Percentiles rank a stretch among this genome's conserved stretches.
Evolutionary conservation across 2,113 vertebrate species (phyloP).

Genomic region (Pelmatolapia mariae): DNA sequence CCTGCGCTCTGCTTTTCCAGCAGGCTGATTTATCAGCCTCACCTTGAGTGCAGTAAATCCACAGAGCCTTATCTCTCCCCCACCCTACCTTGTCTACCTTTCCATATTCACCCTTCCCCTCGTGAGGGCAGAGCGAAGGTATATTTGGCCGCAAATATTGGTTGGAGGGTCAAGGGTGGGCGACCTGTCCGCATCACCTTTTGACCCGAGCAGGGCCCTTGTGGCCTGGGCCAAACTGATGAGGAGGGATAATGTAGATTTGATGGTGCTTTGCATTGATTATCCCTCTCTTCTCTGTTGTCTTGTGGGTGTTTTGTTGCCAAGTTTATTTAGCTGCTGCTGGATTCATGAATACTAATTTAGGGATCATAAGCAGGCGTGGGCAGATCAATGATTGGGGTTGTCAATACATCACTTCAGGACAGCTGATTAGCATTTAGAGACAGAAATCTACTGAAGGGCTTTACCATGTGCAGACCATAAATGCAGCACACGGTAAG

Average conservation of each 20-base stretch:
- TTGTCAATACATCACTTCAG: conserved; percentile 74
- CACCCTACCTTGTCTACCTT: conserved; percentile 12
- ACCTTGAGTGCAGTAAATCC: conserved; percentile 70
- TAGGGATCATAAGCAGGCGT: conserved; percentile 90
- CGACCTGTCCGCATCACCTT: conserved; percentile 84
- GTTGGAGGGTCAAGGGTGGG: conserved; percentile 85
- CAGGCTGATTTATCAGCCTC: conserved; percentile 51
- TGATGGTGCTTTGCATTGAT: conserved; percentile 95
- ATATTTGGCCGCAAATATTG: conserved; percentile 80
- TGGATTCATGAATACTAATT: conserved; percentile 99
- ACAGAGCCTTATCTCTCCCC: conserved; percentile 49
- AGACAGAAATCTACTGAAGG: neutral
- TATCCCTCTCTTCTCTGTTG: conserved; percentile 69
- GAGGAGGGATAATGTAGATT: conserved; percentile 96
- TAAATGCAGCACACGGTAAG: neutral
- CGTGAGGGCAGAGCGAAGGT: conserved; percentile 42
- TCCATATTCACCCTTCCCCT: neutral
- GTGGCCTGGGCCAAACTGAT: conserved; percentile 81
- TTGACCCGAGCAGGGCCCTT: conserved; percentile 83
- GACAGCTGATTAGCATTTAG: conserved; percentile 28
- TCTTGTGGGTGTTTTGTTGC: conserved; percentile 80
- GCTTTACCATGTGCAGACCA: neutral
- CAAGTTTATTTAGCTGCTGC: conserved; percentile 96
- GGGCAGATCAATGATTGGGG: conserved; percentile 80
- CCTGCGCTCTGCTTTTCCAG: neutral